Conservation (phyloP, 2,797 vertebrate species). For the Xerus rutilus region DNA sequence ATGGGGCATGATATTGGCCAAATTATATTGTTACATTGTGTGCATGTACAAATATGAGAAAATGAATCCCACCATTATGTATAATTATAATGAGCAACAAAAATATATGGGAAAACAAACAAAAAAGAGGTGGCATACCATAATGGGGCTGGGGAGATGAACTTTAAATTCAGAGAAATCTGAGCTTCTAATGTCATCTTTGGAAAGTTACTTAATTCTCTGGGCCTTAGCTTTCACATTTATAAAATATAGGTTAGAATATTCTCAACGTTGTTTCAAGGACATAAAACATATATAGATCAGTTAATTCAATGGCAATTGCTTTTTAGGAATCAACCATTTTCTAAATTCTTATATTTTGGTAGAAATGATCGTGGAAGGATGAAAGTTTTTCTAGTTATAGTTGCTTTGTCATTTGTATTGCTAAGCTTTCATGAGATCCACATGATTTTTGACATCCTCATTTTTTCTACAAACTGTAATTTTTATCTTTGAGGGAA, state of each 20-base stretch:
- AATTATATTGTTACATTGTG: too few relatives aligned
- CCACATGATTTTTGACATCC: slow-evolving; percentile 21
- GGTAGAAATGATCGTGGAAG: background rate
- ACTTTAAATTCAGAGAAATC: background rate
- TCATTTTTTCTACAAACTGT: background rate
- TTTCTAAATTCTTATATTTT: background rate
- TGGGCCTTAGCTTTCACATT: background rate
- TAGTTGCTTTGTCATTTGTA: background rate
- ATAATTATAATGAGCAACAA: too few relatives aligned
- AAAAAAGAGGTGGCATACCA: background rate
- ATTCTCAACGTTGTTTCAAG: background rate
- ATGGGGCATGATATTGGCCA: too few relatives aligned
- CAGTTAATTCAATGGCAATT: background rate
- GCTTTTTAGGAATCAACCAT: background rate
- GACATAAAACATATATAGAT: background rate
- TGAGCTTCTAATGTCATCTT: background rate
- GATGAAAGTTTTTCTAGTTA: slow-evolving; percentile 14
- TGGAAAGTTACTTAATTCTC: background rate
- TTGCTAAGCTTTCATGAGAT: background rate
- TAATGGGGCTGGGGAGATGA: background rate
- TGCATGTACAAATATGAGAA: too few relatives aligned
- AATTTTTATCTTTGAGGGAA: slow-evolving; percentile 18
- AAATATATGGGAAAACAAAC: too few relatives aligned
- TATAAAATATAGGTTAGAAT: background rate
- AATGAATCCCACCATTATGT: too few relatives aligned